These are phyloP conservation scores for Montifringilla adamsi DNA, from an alignment of 2,113 vertebrate species.

Conservation along the genomic window DNA sequence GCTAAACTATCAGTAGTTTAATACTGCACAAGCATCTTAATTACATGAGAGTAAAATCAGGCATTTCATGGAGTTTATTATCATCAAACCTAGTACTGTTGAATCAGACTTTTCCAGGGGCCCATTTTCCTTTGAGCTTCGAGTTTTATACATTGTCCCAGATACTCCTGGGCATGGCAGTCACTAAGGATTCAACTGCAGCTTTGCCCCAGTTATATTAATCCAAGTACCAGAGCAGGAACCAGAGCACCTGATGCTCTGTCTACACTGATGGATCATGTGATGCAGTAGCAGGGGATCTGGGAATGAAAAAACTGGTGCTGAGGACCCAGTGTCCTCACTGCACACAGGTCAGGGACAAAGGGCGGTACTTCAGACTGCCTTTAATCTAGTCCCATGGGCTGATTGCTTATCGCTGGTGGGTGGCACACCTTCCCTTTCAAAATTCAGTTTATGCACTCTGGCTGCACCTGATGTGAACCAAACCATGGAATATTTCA, in stretches of 20 bases:
- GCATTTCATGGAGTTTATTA: neutral
- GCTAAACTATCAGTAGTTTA: neutral
- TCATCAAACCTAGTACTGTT: neutral
- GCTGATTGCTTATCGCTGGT: neutral
- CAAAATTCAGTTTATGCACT: neutral
- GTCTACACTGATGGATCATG: neutral
- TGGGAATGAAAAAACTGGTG: neutral
- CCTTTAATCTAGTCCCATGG: neutral
- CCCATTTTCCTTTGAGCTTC: neutral
- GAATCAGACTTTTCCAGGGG: neutral
- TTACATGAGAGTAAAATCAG: neutral
- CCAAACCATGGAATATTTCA: neutral
- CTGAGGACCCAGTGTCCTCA: neutral
- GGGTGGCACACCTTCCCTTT: neutral
- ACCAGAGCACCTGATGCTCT: neutral
- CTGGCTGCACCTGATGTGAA: neutral
- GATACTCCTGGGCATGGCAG: neutral
- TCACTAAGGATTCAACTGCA: neutral
- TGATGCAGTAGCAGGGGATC: neutral
- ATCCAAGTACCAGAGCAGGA: neutral
- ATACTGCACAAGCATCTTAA: neutral
- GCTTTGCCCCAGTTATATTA: neutral
- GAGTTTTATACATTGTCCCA: neutral
- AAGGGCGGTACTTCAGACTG: neutral
- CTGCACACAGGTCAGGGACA: neutral